Base-by-base conservation (phyloP, 2,888 invertebrate species). In the Tetanocera ferruginea region DNA sequence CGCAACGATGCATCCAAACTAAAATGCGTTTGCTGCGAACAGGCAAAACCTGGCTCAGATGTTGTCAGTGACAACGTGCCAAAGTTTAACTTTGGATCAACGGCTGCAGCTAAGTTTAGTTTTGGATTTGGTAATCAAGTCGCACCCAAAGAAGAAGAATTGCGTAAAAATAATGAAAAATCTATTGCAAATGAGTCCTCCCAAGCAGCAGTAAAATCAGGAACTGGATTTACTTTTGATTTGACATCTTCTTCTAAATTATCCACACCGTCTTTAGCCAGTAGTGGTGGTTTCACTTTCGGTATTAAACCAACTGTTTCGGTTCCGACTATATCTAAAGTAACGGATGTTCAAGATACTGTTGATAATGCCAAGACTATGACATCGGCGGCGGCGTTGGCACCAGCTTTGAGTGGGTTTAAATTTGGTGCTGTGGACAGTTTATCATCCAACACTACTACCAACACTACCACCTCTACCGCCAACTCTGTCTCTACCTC, bases 1-100 rank as follows among this genome's bases (percentile, higher is more conserved):
- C 90, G 90, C 76, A 94, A 94, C 85, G 89, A 90, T 67, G 84
- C 86, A 5, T 88, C 88, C 23, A 89, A 88, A 28, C 84, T 80
- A 6, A 91, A 90, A 80, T 94, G 93, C 86, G 89, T 90, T 72
- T 92, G 93, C 82, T 94, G 94, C 85, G 92, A 91, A 80, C 90
- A 92, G 75, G 85, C 89, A 0, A 92, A 91, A 85, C 91, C 92
- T 0, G 91, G 91, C 74, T 80, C 83, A 2, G 80, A 81, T 31
- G 81, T 78, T 6, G 78, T 79, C 3, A 77, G 57, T 60, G 82
- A 83, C 23, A 71, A 72, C 60, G 83, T 83, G 6, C 84, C 84
- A 11, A 83, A 85, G 72, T 88, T 88, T 77, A 81, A 84, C 14
- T 89, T 89, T 80, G 89, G 88, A 25, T 79, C 86, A 34, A 83